phyloP scores from a whole-genome alignment of 1,140 invertebrate species.

The Sarcophaga peregrina region DNA sequence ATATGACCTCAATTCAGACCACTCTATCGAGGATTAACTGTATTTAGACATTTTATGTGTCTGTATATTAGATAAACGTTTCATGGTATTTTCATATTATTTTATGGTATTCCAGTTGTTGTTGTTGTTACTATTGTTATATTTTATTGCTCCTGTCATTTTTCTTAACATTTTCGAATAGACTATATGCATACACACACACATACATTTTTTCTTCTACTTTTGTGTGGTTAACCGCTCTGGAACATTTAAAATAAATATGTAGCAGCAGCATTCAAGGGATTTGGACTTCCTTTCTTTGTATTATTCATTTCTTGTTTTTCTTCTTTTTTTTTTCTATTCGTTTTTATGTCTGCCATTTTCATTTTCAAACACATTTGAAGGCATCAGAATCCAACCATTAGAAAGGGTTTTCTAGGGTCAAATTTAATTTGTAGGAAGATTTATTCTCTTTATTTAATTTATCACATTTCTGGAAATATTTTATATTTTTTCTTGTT shows the following conservation, averaged over 20 bases:
- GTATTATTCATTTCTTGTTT: no score
- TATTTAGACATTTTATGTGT: background rate
- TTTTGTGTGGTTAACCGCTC: constrained; percentile 8
- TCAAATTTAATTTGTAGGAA: background rate
- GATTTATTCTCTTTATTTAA: background rate
- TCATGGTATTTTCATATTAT: background rate
- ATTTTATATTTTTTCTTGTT: background rate
- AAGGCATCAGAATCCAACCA: no score
- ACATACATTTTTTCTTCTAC: background rate
- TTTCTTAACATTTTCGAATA: background rate
- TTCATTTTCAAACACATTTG: no score
- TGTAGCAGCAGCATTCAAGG: background rate
- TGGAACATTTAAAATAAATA: background rate
- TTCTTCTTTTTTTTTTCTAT: background rate
- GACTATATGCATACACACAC: background rate
- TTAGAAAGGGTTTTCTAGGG: background rate
- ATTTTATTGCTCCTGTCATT: background rate
- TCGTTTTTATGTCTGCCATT: background rate
- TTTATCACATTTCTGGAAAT: background rate
- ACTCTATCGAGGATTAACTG: background rate
- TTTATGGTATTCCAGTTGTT: no score
- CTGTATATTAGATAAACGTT: background rate
- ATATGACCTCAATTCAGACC: no score
- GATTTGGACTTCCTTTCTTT: background rate
- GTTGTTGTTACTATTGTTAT: background rate